A percentile compares a stretch with the other conserved stretches of the same genome.
Evolutionary conservation across 37 sponge, comb jelly and placozoan species (phyloP).

Genomic region (Dysidea cf. avara): DNA sequence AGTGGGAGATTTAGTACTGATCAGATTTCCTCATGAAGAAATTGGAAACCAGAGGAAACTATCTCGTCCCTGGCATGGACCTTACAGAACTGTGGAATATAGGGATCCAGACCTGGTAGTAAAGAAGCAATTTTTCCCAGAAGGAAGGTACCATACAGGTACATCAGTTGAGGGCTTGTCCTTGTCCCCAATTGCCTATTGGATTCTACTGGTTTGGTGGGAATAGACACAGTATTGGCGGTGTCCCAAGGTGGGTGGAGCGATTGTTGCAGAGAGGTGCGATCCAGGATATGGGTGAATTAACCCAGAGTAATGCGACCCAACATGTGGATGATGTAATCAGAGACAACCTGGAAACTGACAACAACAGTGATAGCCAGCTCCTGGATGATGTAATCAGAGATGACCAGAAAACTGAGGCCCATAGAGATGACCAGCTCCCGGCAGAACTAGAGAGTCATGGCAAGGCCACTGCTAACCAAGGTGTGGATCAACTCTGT

Average conservation of each 20-base stretch:
- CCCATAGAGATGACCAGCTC: too few relatives aligned
- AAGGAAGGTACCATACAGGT: slow-evolving; percentile 24
- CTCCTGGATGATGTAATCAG: too few relatives aligned
- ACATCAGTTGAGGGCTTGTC: slow-evolving; percentile 27
- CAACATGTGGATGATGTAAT: too few relatives aligned
- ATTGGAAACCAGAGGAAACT: slow-evolving; percentile 38
- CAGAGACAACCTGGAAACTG: too few relatives aligned
- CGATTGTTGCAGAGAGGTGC: too few relatives aligned
- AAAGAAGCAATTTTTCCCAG: slow-evolving; percentile 13
- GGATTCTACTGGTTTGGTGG: slow-evolving; percentile 53
- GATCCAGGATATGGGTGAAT: too few relatives aligned
- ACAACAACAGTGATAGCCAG: too few relatives aligned
- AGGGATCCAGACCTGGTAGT: slow-evolving; percentile 15
- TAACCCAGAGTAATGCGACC: too few relatives aligned
- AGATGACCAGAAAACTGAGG: too few relatives aligned
- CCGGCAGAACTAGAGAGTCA: too few relatives aligned
- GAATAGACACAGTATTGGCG: background rate
- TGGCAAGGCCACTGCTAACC: too few relatives aligned
- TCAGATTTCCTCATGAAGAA: slow-evolving; percentile 21
- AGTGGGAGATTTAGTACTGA: slow-evolving; percentile 16
- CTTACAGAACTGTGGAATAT: background rate
- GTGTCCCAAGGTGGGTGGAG: slow-evolving; percentile 41
- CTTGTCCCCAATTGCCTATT: slow-evolving; percentile 33
- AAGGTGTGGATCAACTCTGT: too few relatives aligned
- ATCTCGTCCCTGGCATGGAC: slow-evolving; percentile 50